Evolutionary conservation across 2,888 invertebrate genomes (phyloP), one percentile per base, ranked within the genome.

Genomic region (Chrysolina oricalcia): DNA sequence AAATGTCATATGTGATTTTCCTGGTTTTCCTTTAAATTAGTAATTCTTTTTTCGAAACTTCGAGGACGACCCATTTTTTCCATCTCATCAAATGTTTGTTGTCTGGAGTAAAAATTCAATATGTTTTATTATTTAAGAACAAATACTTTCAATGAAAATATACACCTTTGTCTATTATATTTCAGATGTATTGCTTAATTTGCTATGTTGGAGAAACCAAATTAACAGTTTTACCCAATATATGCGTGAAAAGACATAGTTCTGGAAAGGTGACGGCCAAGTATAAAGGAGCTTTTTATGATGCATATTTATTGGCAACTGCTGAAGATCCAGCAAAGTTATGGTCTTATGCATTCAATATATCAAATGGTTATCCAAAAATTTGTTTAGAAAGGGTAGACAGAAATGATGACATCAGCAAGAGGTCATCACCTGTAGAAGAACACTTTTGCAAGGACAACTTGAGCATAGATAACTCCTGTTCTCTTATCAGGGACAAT

Each of bases 181-280:
- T 27, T 50, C 48, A 6, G 48, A 50, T 50, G 48, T 50, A n/a
- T 50, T 50, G 10, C 48, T 50, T 50, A 17, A 50, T 50, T 50
- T 1, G 48, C 13, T 50, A 10, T 50, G 48, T 50, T 15, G 48
- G 17, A 50, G 48, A 50, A 50, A 50, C 48, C 6, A 2, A 50
- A 50, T 50, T 50, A 50, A 50, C 48, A 1, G 48, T 50, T 10
- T 17, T 50, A 50, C 48, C 48, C 48, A 50, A n/a, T 50, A 50
- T 8, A 50, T 50, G 1, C 13, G 48, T 50, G 3, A 17, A n/a
- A 50, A 50, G n/a, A 50, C 13, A 50, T 50, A n/a, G 13, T 50
- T 50, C 17, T 17, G 48, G 13, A n/a, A 50, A 50, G 48, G 13
- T 50, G 13, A 50, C 48, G 2, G 48, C 48, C 9, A 50, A 50